Percentiles rank a stretch among this genome's conserved stretches.
phyloP scores from a whole-genome alignment of 1,140 invertebrate species.

The Odontomachus brunneus region DNA sequence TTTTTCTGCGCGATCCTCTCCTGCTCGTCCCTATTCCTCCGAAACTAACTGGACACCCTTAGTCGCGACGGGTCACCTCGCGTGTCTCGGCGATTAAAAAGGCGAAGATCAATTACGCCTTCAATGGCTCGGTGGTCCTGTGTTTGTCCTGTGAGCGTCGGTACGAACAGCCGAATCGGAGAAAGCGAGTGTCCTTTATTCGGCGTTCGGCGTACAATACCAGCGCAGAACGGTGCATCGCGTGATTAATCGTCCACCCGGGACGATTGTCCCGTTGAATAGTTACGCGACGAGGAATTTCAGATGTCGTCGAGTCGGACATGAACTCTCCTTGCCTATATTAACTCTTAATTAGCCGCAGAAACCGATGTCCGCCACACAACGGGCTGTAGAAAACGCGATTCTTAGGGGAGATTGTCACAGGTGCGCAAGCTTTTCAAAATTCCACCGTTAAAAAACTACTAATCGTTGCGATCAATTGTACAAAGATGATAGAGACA shows the following conservation, averaged over 20 bases:
- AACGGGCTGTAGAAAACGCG: too few relatives aligned
- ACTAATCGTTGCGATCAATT: too few relatives aligned
- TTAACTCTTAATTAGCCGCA: slow-evolving; percentile 51
- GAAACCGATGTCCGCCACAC: too few relatives aligned
- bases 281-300: slow-evolving; percentile 22
- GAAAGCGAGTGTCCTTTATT: slow-evolving; percentile 49
- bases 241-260: slow-evolving; percentile 43
- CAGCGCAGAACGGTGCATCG: slow-evolving; percentile 31
- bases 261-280: slow-evolving; percentile 23
- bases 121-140: not conserved
- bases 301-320: not conserved
- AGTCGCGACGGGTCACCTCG: not conserved
- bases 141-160: slow-evolving; percentile 4
- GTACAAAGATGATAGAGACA: too few relatives aligned
- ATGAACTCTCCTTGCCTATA: not conserved
- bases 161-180: slow-evolving; percentile 46
- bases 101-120: slow-evolving; percentile 42
- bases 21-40: slow-evolving; percentile 12
- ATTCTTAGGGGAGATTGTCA: too few relatives aligned
- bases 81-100: slow-evolving; percentile 26
- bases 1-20: slow-evolving; percentile 18
- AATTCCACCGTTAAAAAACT: too few relatives aligned
- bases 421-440: too few relatives aligned
- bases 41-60: slow-evolving; percentile 4
- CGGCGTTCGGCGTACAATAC: slow-evolving; percentile 30